Percentiles rank a stretch among this genome's conserved stretches.
Evolutionary conservation across 2,113 vertebrate species (phyloP).

Genomic region (Vombatus ursinus): DNA sequence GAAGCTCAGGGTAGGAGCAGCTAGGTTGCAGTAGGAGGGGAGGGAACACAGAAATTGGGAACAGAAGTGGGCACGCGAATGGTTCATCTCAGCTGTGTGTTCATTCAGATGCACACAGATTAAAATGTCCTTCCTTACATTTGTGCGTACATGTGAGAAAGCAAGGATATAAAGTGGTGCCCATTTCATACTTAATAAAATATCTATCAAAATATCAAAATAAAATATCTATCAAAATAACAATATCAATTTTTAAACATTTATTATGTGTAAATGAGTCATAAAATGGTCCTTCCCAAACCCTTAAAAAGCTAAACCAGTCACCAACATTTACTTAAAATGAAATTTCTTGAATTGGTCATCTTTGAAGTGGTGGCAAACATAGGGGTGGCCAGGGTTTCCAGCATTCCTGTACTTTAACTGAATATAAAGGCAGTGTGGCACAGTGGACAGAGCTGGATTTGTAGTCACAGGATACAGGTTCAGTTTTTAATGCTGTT

Average conservation of each 20-base stretch:
- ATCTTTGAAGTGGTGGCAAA: not conserved
- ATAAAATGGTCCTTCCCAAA: not conserved
- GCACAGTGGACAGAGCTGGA: not conserved
- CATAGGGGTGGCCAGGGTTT: not conserved
- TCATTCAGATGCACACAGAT: not conserved
- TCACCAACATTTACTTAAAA: not conserved
- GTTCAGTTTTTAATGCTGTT: not conserved
- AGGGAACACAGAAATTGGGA: not conserved
- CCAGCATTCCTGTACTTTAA: not conserved
- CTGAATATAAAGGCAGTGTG: not conserved
- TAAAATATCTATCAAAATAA: no score
- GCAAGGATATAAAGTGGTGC: not conserved
- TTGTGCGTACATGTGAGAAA: not conserved
- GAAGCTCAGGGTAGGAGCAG: not conserved
- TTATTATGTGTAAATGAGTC: not conserved
- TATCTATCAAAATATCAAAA: no score
- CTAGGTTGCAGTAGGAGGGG: not conserved
- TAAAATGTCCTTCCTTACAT: not conserved
- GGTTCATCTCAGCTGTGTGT: not conserved
- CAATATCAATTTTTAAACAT: not conserved
- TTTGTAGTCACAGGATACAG: not conserved
- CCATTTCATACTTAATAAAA: not conserved
- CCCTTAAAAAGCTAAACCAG: not conserved
- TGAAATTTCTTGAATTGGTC: not conserved
- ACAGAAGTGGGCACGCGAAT: not conserved